These are phyloP conservation scores for Drosophila paracracens DNA, from an alignment of 2,888 invertebrate genomes.

Conservation along the genomic window DNA sequence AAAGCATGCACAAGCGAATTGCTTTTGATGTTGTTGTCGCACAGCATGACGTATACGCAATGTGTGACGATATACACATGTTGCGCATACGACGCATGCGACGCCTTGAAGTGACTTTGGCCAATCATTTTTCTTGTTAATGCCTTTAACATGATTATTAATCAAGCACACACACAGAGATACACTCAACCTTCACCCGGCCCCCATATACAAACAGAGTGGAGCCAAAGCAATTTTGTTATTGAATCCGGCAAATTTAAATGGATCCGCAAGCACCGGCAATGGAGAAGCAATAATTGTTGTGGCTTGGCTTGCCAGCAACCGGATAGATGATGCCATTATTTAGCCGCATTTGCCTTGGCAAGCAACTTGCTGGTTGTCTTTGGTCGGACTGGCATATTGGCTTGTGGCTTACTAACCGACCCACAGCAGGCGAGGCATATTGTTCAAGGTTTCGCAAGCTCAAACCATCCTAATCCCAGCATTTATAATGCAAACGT, in stretches of 20 bases:
- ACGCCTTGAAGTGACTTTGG: constrained; percentile 52
- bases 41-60: constrained; percentile 37
- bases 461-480: constrained; percentile 62
- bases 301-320: constrained; percentile 58
- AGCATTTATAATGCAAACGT: constrained; percentile 67
- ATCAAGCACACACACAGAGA: constrained; percentile 54
- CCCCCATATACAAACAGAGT: constrained; percentile 16
- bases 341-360: constrained; percentile 55
- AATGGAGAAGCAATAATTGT: constrained; percentile 72
- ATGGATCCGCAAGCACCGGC: constrained; percentile 62
- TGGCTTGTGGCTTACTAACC: constrained; percentile 50
- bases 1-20: constrained; percentile 37
- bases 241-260: constrained; percentile 75
- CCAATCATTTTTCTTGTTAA: constrained; percentile 71
- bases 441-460: constrained; percentile 36
- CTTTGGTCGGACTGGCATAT: constrained; percentile 24
- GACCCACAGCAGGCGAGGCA: constrained; percentile 40
- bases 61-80: constrained; percentile 48
- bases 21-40: constrained; percentile 56
- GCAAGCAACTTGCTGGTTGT: constrained; percentile 33
- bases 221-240: constrained; percentile 54
- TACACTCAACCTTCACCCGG: constrained; percentile 19
- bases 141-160: constrained; percentile 69
- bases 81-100: constrained; percentile 56
- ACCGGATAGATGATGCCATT: constrained; percentile 47